A percentile compares a stretch with the other conserved stretches of the same genome.
Evolutionary conservation across 2,888 invertebrate genomes (phyloP).

Genomic region (Dyspetes luteomarginatus): DNA sequence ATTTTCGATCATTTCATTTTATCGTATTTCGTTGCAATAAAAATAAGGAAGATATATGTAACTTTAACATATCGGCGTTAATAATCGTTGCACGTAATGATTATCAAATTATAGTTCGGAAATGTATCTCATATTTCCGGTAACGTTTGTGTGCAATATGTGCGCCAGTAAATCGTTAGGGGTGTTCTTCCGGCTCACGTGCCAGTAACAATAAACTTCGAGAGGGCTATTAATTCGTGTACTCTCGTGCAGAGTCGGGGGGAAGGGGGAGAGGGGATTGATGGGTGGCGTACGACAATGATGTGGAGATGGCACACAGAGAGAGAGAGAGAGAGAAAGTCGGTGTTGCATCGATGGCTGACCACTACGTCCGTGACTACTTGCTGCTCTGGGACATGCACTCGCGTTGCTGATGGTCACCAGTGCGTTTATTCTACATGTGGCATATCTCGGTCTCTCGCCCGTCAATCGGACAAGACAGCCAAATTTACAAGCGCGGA

Average conservation of each 20-base stretch:
- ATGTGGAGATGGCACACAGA: slow-evolving; percentile 3
- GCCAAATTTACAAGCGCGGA: slow-evolving; percentile 21
- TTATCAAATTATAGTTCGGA: slow-evolving; percentile 25
- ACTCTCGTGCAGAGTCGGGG: slow-evolving; percentile 5
- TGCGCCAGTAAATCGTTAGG: slow-evolving; percentile 41
- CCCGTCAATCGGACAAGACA: slow-evolving; percentile 4
- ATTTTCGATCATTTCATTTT: not conserved
- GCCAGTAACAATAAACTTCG: slow-evolving; percentile 63
- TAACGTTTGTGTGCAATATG: slow-evolving; percentile 9
- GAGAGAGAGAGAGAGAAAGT: slow-evolving; percentile 32
- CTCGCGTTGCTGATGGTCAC: not conserved
- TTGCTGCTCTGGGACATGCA: slow-evolving; percentile 14
- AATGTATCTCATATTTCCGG: slow-evolving; percentile 7
- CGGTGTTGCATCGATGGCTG: slow-evolving; percentile 55
- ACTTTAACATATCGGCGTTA: not conserved
- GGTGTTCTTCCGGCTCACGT: slow-evolving; percentile 50
- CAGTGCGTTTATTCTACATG: slow-evolving; percentile 21
- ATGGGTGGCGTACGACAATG: slow-evolving; percentile 31
- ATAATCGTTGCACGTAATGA: not conserved
- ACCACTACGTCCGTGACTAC: slow-evolving; percentile 65
- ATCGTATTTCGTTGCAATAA: not conserved
- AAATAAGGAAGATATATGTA: not conserved
- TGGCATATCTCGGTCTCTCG: slow-evolving; percentile 14
- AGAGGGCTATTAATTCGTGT: slow-evolving; percentile 61
- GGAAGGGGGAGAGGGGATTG: slow-evolving; percentile 40